Base-by-base conservation (phyloP, 2,113 vertebrate species). In the Parotia lawesii region DNA sequence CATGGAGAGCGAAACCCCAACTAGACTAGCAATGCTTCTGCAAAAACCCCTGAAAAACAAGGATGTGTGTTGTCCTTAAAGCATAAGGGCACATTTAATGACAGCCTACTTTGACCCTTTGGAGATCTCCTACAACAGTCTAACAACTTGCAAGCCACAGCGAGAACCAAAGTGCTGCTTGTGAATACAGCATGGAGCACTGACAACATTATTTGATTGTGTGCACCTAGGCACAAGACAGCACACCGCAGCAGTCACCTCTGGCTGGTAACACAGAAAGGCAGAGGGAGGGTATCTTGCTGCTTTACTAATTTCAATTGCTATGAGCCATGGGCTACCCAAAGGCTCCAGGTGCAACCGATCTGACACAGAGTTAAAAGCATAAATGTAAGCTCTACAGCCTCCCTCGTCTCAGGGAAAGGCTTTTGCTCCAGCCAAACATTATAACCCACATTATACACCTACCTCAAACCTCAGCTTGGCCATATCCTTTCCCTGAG, bases 401-500 rank as follows among this genome's bases (percentile, higher is more conserved):
- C 23, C 61, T 88, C 44, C 27, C 28, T 85, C 56, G 77, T 58
- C 58, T 44, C 29, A 88, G 35, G 12, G 28, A 72, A 82, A 76
- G 57, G 47, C 16, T 91, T 71, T 66, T 92, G 33, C 67, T 64
- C 6, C 11, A 73, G 25, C 44, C 74, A 89, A 79, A 92, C 58
- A 70, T 62, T 94, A 73, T 75, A 95, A 79, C 24, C 27, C 28
- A 45, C 47, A 85, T 85, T 70, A 93, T 48, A 85, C 22, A 73
- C 38, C 85, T 66, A 74, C 67, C 44, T 93, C 84, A 93, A 72
- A 51, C 73, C 74, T 95, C 71, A 94, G 60, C 64, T 61, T 77
- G n/a, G 71, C 71, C 48, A 58, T 80, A 85, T 89, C 88, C 60
- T 92, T 85, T 96, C 79, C 87, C 89, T 67, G 56, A 94, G 67